Conservation (phyloP, 2,888 invertebrate species). For the Athalia cordata region DNA sequence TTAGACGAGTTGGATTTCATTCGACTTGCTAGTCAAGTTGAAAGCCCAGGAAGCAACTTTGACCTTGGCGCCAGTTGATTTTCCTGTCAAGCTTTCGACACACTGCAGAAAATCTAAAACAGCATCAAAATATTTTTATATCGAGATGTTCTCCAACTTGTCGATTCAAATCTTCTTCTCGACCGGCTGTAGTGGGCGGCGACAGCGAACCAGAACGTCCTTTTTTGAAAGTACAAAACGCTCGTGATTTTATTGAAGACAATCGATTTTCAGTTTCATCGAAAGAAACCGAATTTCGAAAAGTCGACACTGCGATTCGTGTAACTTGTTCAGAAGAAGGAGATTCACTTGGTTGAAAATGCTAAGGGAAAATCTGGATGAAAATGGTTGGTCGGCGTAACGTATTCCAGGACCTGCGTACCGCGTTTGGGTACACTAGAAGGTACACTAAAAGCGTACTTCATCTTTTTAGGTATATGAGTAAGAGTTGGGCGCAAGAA, state of each 20-base stretch:
- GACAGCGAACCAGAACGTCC: not conserved
- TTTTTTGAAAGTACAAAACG: constrained; percentile 3
- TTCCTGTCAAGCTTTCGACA: not conserved
- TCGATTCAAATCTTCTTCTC: not conserved
- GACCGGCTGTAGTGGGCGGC: not conserved
- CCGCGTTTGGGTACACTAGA: not conserved
- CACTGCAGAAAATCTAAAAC: constrained; percentile 9
- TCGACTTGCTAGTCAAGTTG: not conserved
- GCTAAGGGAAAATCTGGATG: constrained; percentile 27
- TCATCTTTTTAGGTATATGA: not conserved
- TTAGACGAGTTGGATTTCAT: constrained; percentile 9
- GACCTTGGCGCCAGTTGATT: constrained; percentile 8
- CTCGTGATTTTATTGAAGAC: constrained; percentile 26
- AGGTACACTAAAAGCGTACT: not conserved
- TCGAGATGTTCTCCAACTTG: not conserved
- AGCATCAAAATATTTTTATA: not conserved
- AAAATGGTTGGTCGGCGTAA: constrained; percentile 18
- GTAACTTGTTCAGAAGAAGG: too few species aligned
- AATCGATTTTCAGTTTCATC: constrained; percentile 20
- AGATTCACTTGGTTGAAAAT: constrained; percentile 18
- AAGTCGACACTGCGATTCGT: constrained; percentile 26
- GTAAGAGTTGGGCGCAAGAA: not conserved
- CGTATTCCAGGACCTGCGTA: constrained; percentile 11
- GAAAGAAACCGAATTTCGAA: constrained; percentile 9
- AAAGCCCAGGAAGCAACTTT: constrained; percentile 3